A percentile compares a stretch with the other conserved stretches of the same genome.
Conservation (phyloP, 2,888 invertebrate species). For the Tridacna crocea region DNA sequence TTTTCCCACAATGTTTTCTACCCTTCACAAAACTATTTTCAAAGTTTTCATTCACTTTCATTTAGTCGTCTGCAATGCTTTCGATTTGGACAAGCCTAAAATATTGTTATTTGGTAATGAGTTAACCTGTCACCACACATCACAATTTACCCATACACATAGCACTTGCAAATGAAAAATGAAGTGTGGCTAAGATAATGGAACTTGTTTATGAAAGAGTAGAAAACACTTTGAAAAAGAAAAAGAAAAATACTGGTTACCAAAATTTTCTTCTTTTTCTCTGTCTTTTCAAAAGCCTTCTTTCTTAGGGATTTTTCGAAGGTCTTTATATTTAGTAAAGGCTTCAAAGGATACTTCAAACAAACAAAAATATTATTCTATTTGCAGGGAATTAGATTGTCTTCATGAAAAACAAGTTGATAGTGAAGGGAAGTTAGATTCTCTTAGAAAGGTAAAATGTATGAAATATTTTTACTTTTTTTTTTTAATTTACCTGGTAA, state of each 20-base stretch:
- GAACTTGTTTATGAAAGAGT: neutral
- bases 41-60: no score
- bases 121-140: neutral
- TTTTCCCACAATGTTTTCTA: no score
- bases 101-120: neutral
- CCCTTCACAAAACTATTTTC: no score
- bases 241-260: neutral
- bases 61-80: no score
- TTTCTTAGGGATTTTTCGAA: neutral
- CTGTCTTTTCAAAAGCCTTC: neutral
- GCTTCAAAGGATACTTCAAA: neutral
- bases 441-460: conserved; percentile 71
- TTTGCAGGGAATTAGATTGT: conserved; percentile 77
- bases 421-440: conserved; percentile 78
- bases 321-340: neutral
- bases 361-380: neutral
- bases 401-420: conserved; percentile 73
- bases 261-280: neutral
- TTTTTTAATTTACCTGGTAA: neutral
- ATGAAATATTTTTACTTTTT: neutral
- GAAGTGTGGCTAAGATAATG: no score
- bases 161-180: neutral
- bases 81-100: no score
- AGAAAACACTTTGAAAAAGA: neutral
- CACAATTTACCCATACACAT: neutral